phyloP scores from a whole-genome alignment of 2,113 vertebrate genomes.

The Calidris pugnax region DNA sequence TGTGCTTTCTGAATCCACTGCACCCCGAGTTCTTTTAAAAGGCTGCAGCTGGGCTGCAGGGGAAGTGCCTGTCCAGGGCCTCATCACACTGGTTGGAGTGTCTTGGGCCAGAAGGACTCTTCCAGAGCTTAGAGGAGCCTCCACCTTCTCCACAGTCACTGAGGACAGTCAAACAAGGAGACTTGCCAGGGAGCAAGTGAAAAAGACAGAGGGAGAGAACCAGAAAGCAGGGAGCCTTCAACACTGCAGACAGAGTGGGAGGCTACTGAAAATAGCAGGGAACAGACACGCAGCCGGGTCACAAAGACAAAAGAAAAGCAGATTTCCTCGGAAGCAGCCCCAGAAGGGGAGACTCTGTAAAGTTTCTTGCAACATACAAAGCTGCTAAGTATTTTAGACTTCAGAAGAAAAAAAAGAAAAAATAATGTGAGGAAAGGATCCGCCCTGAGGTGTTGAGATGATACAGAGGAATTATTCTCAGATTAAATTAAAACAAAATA shows the following conservation, averaged over 20 bases:
- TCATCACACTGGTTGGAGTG: background rate
- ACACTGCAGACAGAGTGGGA: conserved; percentile 17
- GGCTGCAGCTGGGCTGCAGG: background rate
- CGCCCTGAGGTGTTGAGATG: background rate
- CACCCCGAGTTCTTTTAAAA: background rate
- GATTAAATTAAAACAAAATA: background rate
- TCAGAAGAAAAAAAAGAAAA: background rate
- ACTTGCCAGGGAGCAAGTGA: background rate
- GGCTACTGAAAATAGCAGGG: conserved; percentile 29
- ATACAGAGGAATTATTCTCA: background rate
- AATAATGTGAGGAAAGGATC: background rate
- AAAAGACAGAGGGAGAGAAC: background rate
- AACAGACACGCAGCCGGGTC: background rate
- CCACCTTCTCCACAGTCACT: background rate
- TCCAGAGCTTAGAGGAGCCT: background rate
- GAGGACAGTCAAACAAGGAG: background rate
- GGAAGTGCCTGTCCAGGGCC: background rate
- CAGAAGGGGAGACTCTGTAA: background rate
- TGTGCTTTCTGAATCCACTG: background rate
- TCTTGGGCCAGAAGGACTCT: background rate
- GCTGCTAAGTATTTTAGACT: background rate
- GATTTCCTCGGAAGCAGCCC: background rate
- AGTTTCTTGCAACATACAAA: background rate
- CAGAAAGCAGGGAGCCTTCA: background rate
- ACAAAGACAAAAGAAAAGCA: background rate